Conservation (phyloP, 2,113 vertebrate species). For the Ursus arctos region DNA sequence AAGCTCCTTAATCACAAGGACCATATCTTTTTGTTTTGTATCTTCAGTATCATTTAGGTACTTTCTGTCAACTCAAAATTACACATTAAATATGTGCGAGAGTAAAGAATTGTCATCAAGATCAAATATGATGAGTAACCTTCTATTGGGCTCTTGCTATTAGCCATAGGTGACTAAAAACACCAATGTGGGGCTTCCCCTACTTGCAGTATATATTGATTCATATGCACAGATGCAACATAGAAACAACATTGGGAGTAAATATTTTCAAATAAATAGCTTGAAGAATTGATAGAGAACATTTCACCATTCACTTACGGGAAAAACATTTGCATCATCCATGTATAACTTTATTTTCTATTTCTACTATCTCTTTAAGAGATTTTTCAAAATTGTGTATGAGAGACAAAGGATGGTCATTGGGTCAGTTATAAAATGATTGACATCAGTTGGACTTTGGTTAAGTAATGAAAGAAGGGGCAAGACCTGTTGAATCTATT, state of each 20-base stretch:
- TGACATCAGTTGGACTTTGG: neutral
- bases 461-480: neutral
- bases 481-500: neutral
- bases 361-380: neutral
- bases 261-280: neutral
- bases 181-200: neutral
- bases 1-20: neutral
- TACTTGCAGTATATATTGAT: neutral
- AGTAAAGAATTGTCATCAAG: neutral
- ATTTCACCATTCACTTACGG: neutral
- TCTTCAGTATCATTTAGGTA: neutral
- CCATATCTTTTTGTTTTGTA: neutral
- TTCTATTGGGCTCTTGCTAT: neutral
- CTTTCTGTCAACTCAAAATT: neutral
- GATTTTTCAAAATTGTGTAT: neutral
- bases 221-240: neutral
- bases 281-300: neutral
- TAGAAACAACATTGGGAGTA: neutral
- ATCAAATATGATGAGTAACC: neutral
- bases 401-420: neutral
- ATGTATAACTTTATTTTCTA: neutral
- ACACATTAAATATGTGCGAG: neutral
- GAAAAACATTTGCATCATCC: neutral
- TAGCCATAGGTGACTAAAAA: neutral
- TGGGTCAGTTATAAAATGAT: neutral